phyloP scores from a whole-genome alignment of 2,113 vertebrate species.

The Sarotherodon lohbergeri region DNA sequence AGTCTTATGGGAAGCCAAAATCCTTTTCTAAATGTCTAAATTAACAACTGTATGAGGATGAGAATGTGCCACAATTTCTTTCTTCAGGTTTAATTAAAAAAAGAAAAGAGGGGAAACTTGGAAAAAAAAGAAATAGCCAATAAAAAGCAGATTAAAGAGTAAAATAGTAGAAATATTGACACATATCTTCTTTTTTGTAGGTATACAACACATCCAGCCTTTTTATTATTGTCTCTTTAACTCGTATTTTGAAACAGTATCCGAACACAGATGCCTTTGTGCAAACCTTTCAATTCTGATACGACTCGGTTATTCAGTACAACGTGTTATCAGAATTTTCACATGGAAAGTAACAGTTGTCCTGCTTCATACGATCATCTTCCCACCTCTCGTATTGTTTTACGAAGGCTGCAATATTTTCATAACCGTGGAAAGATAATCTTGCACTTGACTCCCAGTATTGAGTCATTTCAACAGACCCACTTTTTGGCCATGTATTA shows the following conservation, averaged over 20 bases:
- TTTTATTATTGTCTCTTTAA: neutral
- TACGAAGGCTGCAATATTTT: conserved; percentile 83
- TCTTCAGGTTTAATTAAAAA: conserved; percentile 35
- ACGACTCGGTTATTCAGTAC: neutral
- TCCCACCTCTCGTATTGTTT: conserved; percentile 72
- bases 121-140: neutral
- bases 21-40: conserved; percentile 65
- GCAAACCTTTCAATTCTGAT: neutral
- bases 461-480: conserved; percentile 97
- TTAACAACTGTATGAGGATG: conserved; percentile 67
- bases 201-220: neutral
- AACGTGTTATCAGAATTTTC: neutral
- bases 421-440: conserved; percentile 93
- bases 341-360: neutral
- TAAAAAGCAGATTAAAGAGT: neutral
- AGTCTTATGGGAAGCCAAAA: conserved; percentile 65
- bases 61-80: conserved; percentile 66
- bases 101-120: conserved; percentile 44
- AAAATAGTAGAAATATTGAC: neutral
- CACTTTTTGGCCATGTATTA: conserved; percentile 95
- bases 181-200: neutral
- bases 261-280: neutral
- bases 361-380: conserved; percentile 35
- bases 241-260: neutral
- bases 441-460: conserved; percentile 97